Conservation (phyloP, 2,113 vertebrate genomes). For the Sphaerodactylus townsendi region DNA sequence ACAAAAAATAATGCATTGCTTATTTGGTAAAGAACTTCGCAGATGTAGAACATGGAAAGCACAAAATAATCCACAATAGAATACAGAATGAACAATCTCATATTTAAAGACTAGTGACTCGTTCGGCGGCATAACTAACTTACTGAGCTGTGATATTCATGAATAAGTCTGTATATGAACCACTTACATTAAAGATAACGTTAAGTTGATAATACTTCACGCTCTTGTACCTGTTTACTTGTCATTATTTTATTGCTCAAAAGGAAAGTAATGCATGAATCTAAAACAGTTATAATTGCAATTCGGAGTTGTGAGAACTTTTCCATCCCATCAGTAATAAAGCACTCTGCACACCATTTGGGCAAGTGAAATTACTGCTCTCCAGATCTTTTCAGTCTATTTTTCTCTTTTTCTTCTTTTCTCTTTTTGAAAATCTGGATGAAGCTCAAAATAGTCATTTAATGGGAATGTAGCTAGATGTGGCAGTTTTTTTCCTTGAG, state of each 20-base stretch:
- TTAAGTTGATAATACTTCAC: background rate
- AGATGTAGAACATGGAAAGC: slow-evolving; percentile 58
- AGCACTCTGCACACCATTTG: background rate
- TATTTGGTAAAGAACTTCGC: slow-evolving; percentile 62
- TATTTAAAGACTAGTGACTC: slow-evolving; percentile 70
- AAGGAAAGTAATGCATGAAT: slow-evolving; percentile 15
- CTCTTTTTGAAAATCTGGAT: background rate
- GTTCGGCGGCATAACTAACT: slow-evolving; percentile 44
- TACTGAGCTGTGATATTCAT: slow-evolving; percentile 29
- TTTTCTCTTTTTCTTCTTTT: background rate
- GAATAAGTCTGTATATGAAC: background rate
- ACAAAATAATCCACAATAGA: slow-evolving; percentile 51
- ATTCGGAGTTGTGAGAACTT: background rate
- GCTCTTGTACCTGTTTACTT: slow-evolving; percentile 41
- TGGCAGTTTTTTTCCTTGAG: background rate
- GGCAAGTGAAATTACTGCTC: background rate
- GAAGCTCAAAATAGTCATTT: background rate
- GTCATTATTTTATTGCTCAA: background rate
- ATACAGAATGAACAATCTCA: slow-evolving; percentile 52
- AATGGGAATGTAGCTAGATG: background rate
- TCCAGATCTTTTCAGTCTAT: background rate
- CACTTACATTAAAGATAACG: slow-evolving; percentile 1
- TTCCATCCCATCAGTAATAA: background rate
- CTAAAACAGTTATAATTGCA: background rate
- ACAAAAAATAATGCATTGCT: slow-evolving; percentile 51